Percentiles rank a stretch among this genome's conserved stretches.
These are phyloP conservation scores for Zelleria hepariella DNA, from an alignment of 2,888 invertebrate genomes.

Conservation along the genomic window DNA sequence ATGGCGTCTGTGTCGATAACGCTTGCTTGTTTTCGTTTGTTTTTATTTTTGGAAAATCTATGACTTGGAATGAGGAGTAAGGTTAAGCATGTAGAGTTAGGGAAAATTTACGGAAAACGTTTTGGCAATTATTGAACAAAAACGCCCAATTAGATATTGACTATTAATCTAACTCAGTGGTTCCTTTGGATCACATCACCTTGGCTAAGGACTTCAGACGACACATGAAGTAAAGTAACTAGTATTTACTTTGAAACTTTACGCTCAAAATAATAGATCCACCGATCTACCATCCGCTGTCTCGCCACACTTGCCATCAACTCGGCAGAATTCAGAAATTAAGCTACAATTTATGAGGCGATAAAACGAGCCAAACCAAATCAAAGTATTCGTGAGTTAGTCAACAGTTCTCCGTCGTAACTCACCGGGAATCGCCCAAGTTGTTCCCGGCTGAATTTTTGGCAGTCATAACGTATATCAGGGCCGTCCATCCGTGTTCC, in stretches of 20 bases:
- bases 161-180: no score
- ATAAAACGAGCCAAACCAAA: constrained; percentile 22
- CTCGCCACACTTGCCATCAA: background rate
- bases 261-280: no score
- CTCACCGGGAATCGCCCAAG: constrained; percentile 32
- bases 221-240: no score
- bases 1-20: background rate
- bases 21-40: background rate
- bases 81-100: background rate
- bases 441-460: constrained; percentile 45
- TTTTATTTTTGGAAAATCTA: background rate
- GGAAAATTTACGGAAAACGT: no score
- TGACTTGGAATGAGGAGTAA: background rate
- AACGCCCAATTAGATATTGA: no score
- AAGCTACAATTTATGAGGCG: background rate
- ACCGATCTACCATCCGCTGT: background rate
- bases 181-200: no score
- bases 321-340: background rate
- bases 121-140: no score
- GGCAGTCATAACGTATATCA: constrained; percentile 47
- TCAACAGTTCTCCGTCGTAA: constrained; percentile 22
- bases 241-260: no score
- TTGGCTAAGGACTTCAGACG: no score
- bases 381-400: constrained; percentile 37
- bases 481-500: constrained; percentile 20